phyloP scores from a whole-genome alignment of 2,888 invertebrate species.

The Tenthredo scrophulariae region DNA sequence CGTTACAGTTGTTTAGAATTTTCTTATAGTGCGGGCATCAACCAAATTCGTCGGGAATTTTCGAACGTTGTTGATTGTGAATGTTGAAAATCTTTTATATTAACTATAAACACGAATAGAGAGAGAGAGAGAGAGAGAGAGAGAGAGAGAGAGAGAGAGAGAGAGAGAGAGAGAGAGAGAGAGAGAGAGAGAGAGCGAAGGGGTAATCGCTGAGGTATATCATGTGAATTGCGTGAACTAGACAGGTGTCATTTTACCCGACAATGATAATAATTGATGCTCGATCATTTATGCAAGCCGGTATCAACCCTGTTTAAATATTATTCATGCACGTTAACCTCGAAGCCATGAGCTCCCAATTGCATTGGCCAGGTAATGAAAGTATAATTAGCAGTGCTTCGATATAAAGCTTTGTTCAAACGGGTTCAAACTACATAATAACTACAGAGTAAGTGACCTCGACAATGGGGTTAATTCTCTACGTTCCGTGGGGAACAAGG shows the following conservation, averaged over 20 bases:
- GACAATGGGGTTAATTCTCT: conserved; percentile 28
- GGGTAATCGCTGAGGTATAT: conserved; percentile 50
- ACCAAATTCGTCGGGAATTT: not conserved
- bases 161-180: not conserved
- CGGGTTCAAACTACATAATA: not conserved
- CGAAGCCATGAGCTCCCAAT: not conserved
- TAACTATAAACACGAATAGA: conserved; percentile 54
- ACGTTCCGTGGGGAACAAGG: not conserved
- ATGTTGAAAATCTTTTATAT: not conserved
- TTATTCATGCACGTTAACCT: conserved; percentile 6
- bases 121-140: not conserved
- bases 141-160: not conserved
- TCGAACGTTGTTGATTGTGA: not conserved
- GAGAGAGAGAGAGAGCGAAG: not conserved
- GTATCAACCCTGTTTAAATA: conserved; percentile 48
- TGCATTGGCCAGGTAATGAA: conserved; percentile 45
- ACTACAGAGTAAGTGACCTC: conserved; percentile 31
- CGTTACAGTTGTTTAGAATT: not conserved
- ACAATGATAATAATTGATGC: conserved; percentile 42
- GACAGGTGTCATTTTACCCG: conserved; percentile 43
- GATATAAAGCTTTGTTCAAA: conserved; percentile 33
- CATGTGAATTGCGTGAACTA: not conserved
- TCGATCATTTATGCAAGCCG: conserved; percentile 42
- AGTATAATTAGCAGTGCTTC: conserved; percentile 38
- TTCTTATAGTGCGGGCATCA: not conserved